Evolutionary conservation across 2,797 vertebrate genomes (phyloP), one percentile per base, ranked within the genome.

Genomic region (Falco peregrinus): DNA sequence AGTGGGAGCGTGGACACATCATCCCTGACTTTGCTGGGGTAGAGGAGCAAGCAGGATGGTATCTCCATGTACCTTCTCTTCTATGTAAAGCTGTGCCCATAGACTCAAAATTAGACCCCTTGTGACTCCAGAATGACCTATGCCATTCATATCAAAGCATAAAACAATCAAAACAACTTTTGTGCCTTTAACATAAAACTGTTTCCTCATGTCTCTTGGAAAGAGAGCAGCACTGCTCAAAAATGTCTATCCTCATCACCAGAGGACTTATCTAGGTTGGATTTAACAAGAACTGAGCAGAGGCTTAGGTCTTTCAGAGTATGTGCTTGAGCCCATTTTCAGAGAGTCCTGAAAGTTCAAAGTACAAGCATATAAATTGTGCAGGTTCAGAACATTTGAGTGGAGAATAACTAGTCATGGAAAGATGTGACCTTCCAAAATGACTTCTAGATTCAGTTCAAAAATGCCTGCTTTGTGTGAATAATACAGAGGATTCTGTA

Each of bases 361-460:
- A 81, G 43, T 48, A 39, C 29, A 4, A 48, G 16, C 28, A 13
- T 53, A 14, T 54, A 37, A 76, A 51, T 37, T 61, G 19, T 33
- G n/a, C 1, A 4, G n/a, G 37, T 50, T 95, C 68, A 68, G 78
- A 88, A 35, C 21, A 13, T 75, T 13, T 29, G 41, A 51, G 39
- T 64, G 39, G 68, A 87, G 86, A 89, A 61, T 54, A 92, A 60
- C 15, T 80, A 79, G 26, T 37, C 17, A 10, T 45, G 57, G 60
- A 94, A 93, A 24, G 51, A 92, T 65, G 84, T 94, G 84, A 97
- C 93, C 89, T 94, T 96, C 87, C 84, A 73, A 75, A 85, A 56
- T 65, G 45, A 77, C 73, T 89, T 92, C 50, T 77, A 85, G 79
- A 81, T 85, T 80, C 50, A 13, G 35, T 75, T 95, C 54, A 73